A percentile compares a stretch with the other conserved stretches of the same genome.
phyloP scores from a whole-genome alignment of 2,888 invertebrate species.

The Drosophila ezoana region DNA sequence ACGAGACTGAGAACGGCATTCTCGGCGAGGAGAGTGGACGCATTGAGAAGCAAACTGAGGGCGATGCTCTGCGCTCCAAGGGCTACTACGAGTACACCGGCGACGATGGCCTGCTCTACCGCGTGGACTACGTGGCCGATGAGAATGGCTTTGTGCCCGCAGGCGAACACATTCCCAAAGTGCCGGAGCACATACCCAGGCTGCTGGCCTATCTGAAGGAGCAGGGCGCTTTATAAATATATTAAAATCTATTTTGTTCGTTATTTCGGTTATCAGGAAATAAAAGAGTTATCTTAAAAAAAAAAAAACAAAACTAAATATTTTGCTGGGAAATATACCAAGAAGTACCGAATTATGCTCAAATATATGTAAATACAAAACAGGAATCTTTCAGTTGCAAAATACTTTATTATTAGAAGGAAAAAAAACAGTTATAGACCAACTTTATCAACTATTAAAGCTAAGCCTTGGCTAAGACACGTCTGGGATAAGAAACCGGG shows the following conservation, averaged over 20 bases:
- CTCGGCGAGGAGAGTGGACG: slow-evolving; percentile 86
- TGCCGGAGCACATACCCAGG: slow-evolving; percentile 88
- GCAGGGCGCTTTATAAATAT: slow-evolving; percentile 60
- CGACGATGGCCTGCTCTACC: slow-evolving; percentile 86
- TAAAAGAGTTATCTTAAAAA: slow-evolving; percentile 31
- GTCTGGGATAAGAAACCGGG: no score
- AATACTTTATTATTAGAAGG: background rate
- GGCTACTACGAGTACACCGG: slow-evolving; percentile 90
- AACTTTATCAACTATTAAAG: no score
- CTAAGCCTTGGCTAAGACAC: no score
- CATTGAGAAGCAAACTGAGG: slow-evolving; percentile 86
- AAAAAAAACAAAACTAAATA: no score
- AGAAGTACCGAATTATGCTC: no score
- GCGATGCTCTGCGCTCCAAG: slow-evolving; percentile 87
- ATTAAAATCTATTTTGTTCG: background rate
- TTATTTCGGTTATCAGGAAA: slow-evolving; percentile 24
- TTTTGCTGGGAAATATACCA: background rate
- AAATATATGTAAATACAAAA: no score
- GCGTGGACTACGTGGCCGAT: slow-evolving; percentile 86
- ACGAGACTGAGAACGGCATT: slow-evolving; percentile 87
- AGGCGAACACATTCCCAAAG: slow-evolving; percentile 83
- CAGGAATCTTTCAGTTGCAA: background rate
- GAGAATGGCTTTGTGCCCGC: slow-evolving; percentile 86
- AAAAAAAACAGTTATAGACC: no score
- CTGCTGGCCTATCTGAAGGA: slow-evolving; percentile 88